These are phyloP conservation scores for Tapirus indicus DNA, from an alignment of 2,797 vertebrate genomes.

Conservation along the genomic window DNA sequence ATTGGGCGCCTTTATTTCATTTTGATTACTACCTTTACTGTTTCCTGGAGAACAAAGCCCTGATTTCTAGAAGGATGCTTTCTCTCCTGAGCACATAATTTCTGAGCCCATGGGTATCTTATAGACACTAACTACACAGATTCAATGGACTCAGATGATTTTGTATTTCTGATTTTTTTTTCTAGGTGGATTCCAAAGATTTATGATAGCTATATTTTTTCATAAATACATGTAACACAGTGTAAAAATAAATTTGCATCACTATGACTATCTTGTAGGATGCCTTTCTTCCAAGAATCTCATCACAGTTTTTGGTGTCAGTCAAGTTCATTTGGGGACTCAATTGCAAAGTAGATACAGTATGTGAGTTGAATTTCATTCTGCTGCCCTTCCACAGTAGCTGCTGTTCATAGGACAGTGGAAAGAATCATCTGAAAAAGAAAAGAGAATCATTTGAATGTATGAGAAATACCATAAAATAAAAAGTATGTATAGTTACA, in stretches of 20 bases:
- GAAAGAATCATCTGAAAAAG: not conserved
- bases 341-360: not conserved
- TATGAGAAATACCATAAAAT: not conserved
- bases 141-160: constrained; percentile 64
- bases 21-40: constrained; percentile 72
- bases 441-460: not conserved
- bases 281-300: constrained; percentile 18
- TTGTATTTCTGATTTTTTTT: constrained; percentile 27
- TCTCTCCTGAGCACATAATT: constrained; percentile 68
- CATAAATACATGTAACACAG: not conserved
- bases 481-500: not conserved
- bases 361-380: not conserved
- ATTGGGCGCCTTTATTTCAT: constrained; percentile 76
- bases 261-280: not conserved
- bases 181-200: constrained; percentile 6
- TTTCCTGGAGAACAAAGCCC: constrained; percentile 76
- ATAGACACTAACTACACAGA: constrained; percentile 66
- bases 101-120: constrained; percentile 61
- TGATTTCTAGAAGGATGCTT: constrained; percentile 64
- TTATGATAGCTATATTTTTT: not conserved
- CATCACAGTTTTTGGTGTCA: not conserved
- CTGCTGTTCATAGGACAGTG: not conserved
- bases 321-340: not conserved
- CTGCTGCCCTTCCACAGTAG: not conserved
- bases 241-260: constrained; percentile 44